Evolutionary conservation across 1,140 invertebrate species (phyloP), one percentile per base, ranked within the genome.

Genomic region (Apis laboriosa): DNA sequence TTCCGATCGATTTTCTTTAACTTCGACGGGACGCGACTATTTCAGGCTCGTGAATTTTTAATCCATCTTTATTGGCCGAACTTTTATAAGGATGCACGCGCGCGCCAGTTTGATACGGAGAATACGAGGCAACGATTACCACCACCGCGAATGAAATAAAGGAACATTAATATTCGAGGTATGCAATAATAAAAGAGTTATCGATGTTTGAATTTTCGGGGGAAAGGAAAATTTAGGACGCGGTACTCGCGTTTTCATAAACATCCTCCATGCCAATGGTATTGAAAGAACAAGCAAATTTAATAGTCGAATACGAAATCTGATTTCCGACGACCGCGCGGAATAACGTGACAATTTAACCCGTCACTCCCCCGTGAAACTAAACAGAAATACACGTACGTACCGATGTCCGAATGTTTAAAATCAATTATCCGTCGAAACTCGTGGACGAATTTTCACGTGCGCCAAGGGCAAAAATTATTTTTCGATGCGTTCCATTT

Each of bases 281-380:
- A 19, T 17, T 24, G 67, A 71, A 72, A 72, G 55, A 71, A 21
- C 43, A 21, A 51, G 13, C n/a, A 55, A 72, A 79, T 80, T 80
- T 56, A 49, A 24, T 49, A 17, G 1, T n/a, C 53, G 53, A 17
- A 77, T 51, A 53, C 19, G 21, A 63, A 80, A 80, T 72, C 51
- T 55, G 19, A 56, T 66, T 34, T 77, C 56, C 66, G 13, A 17
- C 51, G 8, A 7, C 17, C 60, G 24, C 12, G 49, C 49, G 24
- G 24, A 28, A 58, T 63, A 64, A 9, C 24, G 24, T 5, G 19
- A 53, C 74, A 63, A 74, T 74, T 74, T 60, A 24, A 17, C n/a
- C 56, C 21, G 72, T 74, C 56, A 43, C 17, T 49, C 21, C 9
- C 34, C 43, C 51, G n/a, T 53, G n/a, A 34, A 43, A 73, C 60